Evolutionary conservation across 2,888 invertebrate species (phyloP), one percentile per base, ranked within the genome.

Genomic region (Tiliacea aurago): DNA sequence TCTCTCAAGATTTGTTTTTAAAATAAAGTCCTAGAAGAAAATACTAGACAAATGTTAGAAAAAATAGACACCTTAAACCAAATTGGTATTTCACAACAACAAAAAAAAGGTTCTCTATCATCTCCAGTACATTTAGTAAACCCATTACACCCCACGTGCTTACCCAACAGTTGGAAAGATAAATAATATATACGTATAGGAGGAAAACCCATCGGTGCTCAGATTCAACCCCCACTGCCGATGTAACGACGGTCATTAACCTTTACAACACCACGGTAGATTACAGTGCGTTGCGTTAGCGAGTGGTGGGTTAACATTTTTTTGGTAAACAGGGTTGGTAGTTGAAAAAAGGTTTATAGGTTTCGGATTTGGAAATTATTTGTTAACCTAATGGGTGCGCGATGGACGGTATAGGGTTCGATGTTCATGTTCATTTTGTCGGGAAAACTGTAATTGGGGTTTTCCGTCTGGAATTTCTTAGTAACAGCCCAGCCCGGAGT

Each of bases 201-300:
- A 78, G 87, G 84, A 80, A 80, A 86, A 81, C 78, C 76, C 85
- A 87, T 79, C 84, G 87, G 85, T 70, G 87, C 70, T 73, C 85
- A 87, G 85, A 86, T 83, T 85, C 84, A 71, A 76, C 83, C 77
- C 83, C 73, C 51, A 72, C 80, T 73, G 73, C 70, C 71, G 56
- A 76, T 71, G 77, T 85, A 85, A 85, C 85, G 83, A 83, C 72
- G 86, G 84, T 86, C 86, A 85, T 86, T 86, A 86, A 85, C 86
- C 87, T 86, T 85, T 78, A 83, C 74, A 84, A 67, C 76, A 81
- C 73, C 80, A 66, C 76, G 68, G 73, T 83, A 85, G 78, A 85
- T 85, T 81, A 87, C 87, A 62, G 73, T 72, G 66, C 70, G 74
- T 74, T 72, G 64, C 72, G 67, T 84, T 83, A 73, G 64, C 76